Base-by-base conservation (phyloP, 2,113 vertebrate genomes). In the Eulacestoma nigropectus region DNA sequence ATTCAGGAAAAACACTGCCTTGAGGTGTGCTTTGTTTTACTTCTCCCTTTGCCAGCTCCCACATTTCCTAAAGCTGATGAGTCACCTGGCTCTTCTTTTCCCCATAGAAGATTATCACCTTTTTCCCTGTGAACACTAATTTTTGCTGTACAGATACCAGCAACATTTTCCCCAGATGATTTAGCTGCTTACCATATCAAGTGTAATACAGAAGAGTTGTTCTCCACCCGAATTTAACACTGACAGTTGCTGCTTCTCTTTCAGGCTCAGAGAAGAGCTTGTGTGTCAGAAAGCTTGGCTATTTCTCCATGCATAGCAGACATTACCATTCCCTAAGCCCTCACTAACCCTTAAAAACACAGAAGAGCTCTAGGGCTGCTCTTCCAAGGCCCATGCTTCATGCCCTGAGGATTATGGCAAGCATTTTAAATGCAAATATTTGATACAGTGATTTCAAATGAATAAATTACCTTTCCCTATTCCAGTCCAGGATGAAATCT, bases 381-480 rank as follows among this genome's bases (percentile, higher is more conserved):
- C 35, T 50, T 69, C 42, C 0, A 4, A 60, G 67, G 5, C 20
- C 55, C 7, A 0, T 35, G 39, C 60, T 93, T 96, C 42, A 32
- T 46, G 14, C 30, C 35, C 37, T 35, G 30, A 77, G 67, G 83
- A 86, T 86, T 80, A 86, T 8, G 30, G 35, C 42, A 69, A 63
- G 50, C 23, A 19, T 92, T 90, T 84, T 53, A 90, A 90, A 94
- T 15, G 39, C 42, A 89, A 86, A 94, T 80, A 85, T 90, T 95
- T 96, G 78, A 94, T 80, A 62, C 21, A 37, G 29, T 0, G 3
- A 37, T 74, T 93, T 94, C 47, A 95, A 80, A 88, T 55, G 5
- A 95, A 93, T 85, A 77, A 85, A 87, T 90, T 93, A 55, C 57
- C 50, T 80, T 96, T 89, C 26, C n/a, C 15, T 63, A 6, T 69